Base-by-base conservation (phyloP, 2,888 invertebrate species). In the Mesorhabditis spiculigera region DNA sequence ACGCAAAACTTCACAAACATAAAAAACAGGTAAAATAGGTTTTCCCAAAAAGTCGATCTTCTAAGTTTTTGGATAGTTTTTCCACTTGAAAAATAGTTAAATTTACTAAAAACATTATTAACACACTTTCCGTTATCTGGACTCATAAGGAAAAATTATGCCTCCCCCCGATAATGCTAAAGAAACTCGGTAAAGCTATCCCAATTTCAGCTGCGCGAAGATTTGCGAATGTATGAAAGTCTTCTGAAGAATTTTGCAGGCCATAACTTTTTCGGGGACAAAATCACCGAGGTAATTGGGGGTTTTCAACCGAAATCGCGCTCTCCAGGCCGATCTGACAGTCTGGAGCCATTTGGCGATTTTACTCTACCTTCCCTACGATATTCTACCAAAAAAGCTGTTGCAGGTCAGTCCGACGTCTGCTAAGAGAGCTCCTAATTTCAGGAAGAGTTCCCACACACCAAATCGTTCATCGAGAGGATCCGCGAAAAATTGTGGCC, bases 181-280 rank as follows among this genome's bases (percentile, higher is more conserved):
- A 50, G 58, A 50, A 50, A 50, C 10, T n/a, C n/a, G 2, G 58
- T 50, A n/a, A 50, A 13, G 58, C 58, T 50, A 13, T 50, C 58
- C 8, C 58, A 13, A 13, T 50, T 50, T n/a, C 58, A 50, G 58
- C 10, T 50, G 58, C 58, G 58, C 58, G 58, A 50, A 13, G 58
- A 50, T 10, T n/a, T 50, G n/a, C 58, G n/a, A 3, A 50, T 50
- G 58, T 50, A 50, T 50, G 58, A 50, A n/a, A 50, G 10, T 50
- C 58, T 50, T n/a, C 3, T 50, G 58, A 50, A 50, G 58, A 50
- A 50, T n/a, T 50, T 50, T 50, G 58, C n/a, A 10, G 58, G 58
- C n/a, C 58, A 50, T n/a, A 50, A 50, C 58, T n/a, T 50, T 50
- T 50, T 50, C n/a, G 58, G 58, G n/a, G 58, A 50, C 58, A 50